Percentiles rank a stretch among this genome's conserved stretches.
phyloP scores from a whole-genome alignment of 2,888 invertebrate species.

The Allygus modestus region DNA sequence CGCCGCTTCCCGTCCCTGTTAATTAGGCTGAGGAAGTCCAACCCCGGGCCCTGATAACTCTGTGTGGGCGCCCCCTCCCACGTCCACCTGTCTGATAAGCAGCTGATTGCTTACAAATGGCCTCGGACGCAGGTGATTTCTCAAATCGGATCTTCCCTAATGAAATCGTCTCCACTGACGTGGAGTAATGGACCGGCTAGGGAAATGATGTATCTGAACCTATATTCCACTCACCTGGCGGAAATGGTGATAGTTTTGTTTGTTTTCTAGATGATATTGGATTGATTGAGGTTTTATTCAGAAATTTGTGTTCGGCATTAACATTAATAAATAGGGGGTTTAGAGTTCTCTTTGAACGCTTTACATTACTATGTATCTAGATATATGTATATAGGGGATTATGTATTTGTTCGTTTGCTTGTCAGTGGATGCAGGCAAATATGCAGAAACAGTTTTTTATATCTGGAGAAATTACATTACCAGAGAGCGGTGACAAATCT shows the following conservation, averaged over 20 bases:
- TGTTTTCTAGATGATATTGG: background rate
- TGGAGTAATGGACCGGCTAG: background rate
- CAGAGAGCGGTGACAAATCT: no score
- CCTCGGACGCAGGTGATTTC: conserved; percentile 20
- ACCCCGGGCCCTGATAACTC: background rate
- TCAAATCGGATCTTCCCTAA: conserved; percentile 28
- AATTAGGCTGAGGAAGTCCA: conserved; percentile 22
- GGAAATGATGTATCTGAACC: background rate
- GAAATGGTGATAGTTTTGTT: conserved; percentile 11
- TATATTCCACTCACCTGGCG: background rate
- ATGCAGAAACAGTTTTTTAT: no score
- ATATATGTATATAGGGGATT: no score
- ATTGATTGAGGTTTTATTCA: background rate
- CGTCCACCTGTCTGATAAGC: conserved; percentile 32
- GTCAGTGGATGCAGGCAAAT: no score
- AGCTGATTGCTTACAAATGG: conserved; percentile 35
- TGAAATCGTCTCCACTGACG: conserved; percentile 30
- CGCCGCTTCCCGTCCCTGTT: conserved; percentile 24
- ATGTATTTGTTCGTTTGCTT: no score
- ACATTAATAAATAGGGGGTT: no score
- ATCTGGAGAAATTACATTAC: no score
- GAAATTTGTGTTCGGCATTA: background rate
- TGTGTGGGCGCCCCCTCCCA: conserved; percentile 12
- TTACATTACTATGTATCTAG: no score
- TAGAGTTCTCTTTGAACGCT: no score